Evolutionary conservation across 2,797 vertebrate species (phyloP).

Genomic region (Philypnodon macrostomus): DNA sequence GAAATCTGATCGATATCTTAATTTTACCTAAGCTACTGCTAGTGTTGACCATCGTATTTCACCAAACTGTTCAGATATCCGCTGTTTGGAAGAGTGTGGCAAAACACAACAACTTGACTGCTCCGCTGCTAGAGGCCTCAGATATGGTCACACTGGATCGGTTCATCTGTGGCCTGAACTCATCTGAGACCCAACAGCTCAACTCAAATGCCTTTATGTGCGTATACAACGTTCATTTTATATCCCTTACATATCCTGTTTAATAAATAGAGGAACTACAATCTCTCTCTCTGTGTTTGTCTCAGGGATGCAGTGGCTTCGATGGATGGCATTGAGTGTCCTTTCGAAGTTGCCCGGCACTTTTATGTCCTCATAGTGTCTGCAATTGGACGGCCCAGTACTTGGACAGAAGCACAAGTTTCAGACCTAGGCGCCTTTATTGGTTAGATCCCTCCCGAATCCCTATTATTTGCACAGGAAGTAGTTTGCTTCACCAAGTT

Average conservation of each 20-base stretch:
- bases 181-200: conserved; percentile 53
- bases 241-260: too few species aligned
- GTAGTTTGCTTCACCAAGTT: too few species aligned
- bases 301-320: conserved; percentile 68
- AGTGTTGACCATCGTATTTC: too few species aligned
- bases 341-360: conserved; percentile 15
- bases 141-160: conserved; percentile 61
- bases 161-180: conserved; percentile 74
- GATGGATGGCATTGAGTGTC: conserved; percentile 49
- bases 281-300: conserved; percentile 7
- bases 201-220: conserved; percentile 59
- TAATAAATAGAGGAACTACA: background rate
- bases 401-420: conserved; percentile 60
- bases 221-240: conserved; percentile 17
- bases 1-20: background rate
- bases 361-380: conserved; percentile 54
- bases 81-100: conserved; percentile 54
- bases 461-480: background rate
- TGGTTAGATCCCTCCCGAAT: conserved; percentile 42
- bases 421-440: conserved; percentile 61
- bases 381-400: conserved; percentile 45
- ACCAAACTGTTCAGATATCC: too few species aligned
- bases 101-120: conserved; percentile 33
- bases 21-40: too few species aligned
- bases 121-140: conserved; percentile 32